A percentile compares a stretch with the other conserved stretches of the same genome.
phyloP scores from a whole-genome alignment of 1,140 invertebrate genomes.

The Metaphire vulgaris region DNA sequence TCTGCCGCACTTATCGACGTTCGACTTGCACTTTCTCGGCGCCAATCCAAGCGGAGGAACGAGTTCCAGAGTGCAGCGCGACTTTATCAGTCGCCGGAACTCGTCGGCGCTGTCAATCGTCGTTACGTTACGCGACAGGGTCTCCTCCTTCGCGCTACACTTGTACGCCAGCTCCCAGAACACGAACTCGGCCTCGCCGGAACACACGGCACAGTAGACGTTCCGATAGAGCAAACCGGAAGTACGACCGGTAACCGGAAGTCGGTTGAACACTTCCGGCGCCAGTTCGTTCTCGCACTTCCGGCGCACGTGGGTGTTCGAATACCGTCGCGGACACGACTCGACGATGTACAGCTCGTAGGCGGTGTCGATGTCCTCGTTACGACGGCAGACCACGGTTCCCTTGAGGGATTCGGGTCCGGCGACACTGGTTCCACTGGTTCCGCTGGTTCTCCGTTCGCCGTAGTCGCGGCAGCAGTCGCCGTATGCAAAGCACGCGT shows the following conservation, averaged over 20 bases:
- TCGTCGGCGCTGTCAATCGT: neutral
- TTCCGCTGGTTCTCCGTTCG: neutral
- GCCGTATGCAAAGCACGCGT: conserved; percentile 13
- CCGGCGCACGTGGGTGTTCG: neutral
- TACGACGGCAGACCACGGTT: conserved; percentile 3
- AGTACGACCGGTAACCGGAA: conserved; percentile 31
- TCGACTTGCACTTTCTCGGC: conserved; percentile 19
- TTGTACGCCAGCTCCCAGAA: conserved; percentile 18
- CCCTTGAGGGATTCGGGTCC: conserved; percentile 1
- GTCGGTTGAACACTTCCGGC: conserved; percentile 21
- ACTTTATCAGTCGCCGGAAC: neutral
- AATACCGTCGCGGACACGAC: conserved; percentile 13
- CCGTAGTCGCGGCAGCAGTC: conserved; percentile 25
- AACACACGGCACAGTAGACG: conserved; percentile 33
- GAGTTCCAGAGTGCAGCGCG: neutral
- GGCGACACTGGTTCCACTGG: neutral
- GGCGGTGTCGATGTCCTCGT: neutral
- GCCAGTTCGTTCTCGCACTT: conserved; percentile 15
- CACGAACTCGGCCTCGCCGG: conserved; percentile 23
- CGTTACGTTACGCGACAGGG: too few relatives aligned
- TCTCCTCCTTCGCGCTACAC: too few relatives aligned
- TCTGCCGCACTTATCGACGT: conserved; percentile 6
- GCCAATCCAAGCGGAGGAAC: neutral
- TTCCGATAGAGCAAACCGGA: conserved; percentile 32
- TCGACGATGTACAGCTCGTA: conserved; percentile 21